Evolutionary conservation across 1,140 invertebrate genomes (phyloP).

Genomic region (Heliconius congener): DNA sequence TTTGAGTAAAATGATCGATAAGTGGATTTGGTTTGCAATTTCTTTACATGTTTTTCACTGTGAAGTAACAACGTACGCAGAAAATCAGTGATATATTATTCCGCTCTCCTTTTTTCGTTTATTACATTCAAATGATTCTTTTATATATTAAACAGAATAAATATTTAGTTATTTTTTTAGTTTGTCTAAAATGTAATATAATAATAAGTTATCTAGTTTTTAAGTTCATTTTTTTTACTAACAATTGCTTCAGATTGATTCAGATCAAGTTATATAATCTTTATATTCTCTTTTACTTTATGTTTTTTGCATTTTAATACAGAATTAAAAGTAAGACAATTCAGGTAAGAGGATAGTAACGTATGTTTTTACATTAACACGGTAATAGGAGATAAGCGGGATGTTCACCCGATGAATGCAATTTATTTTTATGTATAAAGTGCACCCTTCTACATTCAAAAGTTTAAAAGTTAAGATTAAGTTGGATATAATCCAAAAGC

Average conservation of each 20-base stretch:
- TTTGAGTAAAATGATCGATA: not conserved
- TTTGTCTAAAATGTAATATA: no score
- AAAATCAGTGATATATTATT: not conserved
- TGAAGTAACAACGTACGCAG: not conserved
- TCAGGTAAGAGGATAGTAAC: not conserved
- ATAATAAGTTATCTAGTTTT: no score
- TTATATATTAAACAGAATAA: no score
- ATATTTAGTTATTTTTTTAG: no score
- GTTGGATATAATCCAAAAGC: not conserved
- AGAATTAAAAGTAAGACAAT: not conserved
- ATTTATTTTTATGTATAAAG: constrained; percentile 2
- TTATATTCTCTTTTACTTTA: not conserved
- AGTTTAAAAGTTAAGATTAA: not conserved
- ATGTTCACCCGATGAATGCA: not conserved
- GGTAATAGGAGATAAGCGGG: not conserved
- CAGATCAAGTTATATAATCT: no score
- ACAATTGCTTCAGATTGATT: no score
- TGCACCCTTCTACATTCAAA: not conserved
- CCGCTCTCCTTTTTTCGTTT: not conserved
- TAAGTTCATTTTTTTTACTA: no score
- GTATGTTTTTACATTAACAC: not conserved
- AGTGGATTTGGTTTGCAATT: not conserved
- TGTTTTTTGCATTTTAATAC: not conserved
- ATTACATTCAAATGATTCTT: no score
- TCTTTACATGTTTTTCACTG: not conserved